Evolutionary conservation across 2,113 vertebrate species (phyloP).

Genomic region (Aplodontia rufa): DNA sequence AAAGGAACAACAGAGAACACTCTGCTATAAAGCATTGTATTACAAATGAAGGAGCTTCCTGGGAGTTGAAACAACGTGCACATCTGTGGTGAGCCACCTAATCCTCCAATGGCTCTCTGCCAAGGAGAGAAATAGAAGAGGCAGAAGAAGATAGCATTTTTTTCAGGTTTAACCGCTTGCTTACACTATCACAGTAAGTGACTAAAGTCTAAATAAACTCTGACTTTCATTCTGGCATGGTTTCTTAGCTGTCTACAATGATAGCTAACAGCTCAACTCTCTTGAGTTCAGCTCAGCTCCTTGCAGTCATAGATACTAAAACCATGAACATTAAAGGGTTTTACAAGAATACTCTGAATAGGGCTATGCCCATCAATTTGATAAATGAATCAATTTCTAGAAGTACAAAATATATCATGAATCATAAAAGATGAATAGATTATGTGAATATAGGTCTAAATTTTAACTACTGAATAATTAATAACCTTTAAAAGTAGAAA

Average conservation of each 20-base stretch:
- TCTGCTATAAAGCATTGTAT: background rate
- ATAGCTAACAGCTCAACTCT: background rate
- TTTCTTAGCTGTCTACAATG: background rate
- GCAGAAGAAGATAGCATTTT: background rate
- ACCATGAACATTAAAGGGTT: background rate
- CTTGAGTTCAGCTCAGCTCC: background rate
- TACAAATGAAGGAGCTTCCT: background rate
- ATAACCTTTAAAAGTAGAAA: background rate
- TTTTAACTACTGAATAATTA: background rate
- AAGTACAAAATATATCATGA: background rate
- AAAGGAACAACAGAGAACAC: background rate
- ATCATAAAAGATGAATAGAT: background rate
- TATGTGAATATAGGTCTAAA: background rate
- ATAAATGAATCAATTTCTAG: background rate
- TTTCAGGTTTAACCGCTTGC: background rate
- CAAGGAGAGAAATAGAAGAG: background rate
- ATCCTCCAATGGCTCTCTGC: background rate
- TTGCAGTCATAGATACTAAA: background rate
- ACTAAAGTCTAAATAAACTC: background rate
- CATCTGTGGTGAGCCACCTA: background rate
- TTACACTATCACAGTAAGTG: background rate
- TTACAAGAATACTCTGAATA: background rate
- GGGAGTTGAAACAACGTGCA: background rate
- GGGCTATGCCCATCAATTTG: background rate
- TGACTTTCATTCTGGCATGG: background rate